These are phyloP conservation scores for Condylura cristata DNA, from an alignment of 2,113 vertebrate species.

Conservation along the genomic window DNA sequence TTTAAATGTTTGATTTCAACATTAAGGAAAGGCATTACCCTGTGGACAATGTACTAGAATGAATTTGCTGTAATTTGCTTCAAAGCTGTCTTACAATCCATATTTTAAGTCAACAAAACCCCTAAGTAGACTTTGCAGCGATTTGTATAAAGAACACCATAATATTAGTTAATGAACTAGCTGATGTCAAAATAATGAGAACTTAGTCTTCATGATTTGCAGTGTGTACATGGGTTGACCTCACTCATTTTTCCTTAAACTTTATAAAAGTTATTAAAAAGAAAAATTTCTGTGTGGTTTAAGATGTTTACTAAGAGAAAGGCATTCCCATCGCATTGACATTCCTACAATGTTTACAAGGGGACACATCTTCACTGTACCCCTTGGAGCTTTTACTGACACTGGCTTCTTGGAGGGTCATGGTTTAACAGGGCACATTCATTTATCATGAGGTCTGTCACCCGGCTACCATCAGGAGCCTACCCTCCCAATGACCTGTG, in stretches of 20 bases:
- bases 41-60: neutral
- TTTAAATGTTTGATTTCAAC: slow-evolving; percentile 25
- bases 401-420: slow-evolving; percentile 82
- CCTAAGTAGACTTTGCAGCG: neutral
- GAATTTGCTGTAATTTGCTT: neutral
- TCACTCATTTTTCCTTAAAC: slow-evolving; percentile 59
- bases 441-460: slow-evolving; percentile 86
- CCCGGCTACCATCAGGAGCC: slow-evolving; percentile 76
- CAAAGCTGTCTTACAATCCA: neutral
- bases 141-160: neutral
- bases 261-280: slow-evolving; percentile 60
- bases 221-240: slow-evolving; percentile 57
- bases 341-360: slow-evolving; percentile 79
- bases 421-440: slow-evolving; percentile 77
- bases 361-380: slow-evolving; percentile 34
- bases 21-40: neutral
- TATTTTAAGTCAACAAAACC: slow-evolving; percentile 36
- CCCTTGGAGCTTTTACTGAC: slow-evolving; percentile 76
- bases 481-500: slow-evolving; percentile 85
- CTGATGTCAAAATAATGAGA: slow-evolving; percentile 56
- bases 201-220: slow-evolving; percentile 53
- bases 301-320: slow-evolving; percentile 72
- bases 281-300: slow-evolving; percentile 65
- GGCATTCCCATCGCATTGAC: slow-evolving; percentile 55
- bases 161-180: neutral